Evolutionary conservation across 2,888 invertebrate species (phyloP).

Genomic region (Spialia ferax): DNA sequence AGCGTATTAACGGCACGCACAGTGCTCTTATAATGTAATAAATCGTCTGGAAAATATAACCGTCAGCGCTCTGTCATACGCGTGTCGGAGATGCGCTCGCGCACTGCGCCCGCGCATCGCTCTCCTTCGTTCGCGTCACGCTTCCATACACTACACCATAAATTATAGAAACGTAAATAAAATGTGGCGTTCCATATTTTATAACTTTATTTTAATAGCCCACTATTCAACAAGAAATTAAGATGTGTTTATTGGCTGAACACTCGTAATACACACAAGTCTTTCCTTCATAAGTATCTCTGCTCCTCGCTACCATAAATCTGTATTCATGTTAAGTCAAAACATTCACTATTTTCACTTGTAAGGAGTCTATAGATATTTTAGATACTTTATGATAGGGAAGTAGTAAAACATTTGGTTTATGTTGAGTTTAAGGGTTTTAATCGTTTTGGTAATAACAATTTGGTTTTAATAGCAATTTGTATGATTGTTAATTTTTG

Average conservation of each 20-base stretch:
- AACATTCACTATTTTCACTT: conserved; percentile 32
- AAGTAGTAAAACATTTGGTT: not conserved
- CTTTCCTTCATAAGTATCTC: conserved; percentile 74
- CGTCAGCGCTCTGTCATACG: conserved; percentile 82
- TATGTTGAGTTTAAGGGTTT: not conserved
- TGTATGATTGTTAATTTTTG: too few relatives aligned
- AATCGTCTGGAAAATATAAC: conserved; percentile 86
- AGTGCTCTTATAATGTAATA: conserved; percentile 83
- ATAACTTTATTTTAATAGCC: conserved; percentile 84
- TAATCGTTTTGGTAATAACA: not conserved
- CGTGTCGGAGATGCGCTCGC: conserved; percentile 58
- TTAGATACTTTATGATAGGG: conserved; percentile 4
- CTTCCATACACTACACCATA: conserved; percentile 75
- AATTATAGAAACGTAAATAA: conserved; percentile 80
- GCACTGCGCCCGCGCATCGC: conserved; percentile 45
- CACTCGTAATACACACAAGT: conserved; percentile 80
- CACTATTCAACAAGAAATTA: conserved; percentile 83
- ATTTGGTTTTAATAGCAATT: not conserved
- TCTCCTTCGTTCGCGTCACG: conserved; percentile 58
- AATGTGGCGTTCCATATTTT: conserved; percentile 83
- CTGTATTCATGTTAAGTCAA: conserved; percentile 51
- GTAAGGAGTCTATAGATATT: conserved; percentile 1
- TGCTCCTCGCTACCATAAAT: conserved; percentile 68
- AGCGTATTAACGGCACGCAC: conserved; percentile 79
- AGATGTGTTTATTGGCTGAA: conserved; percentile 82